phyloP scores from a whole-genome alignment of 2,797 vertebrate genomes.

The Muraenolepis orangiensis region DNA sequence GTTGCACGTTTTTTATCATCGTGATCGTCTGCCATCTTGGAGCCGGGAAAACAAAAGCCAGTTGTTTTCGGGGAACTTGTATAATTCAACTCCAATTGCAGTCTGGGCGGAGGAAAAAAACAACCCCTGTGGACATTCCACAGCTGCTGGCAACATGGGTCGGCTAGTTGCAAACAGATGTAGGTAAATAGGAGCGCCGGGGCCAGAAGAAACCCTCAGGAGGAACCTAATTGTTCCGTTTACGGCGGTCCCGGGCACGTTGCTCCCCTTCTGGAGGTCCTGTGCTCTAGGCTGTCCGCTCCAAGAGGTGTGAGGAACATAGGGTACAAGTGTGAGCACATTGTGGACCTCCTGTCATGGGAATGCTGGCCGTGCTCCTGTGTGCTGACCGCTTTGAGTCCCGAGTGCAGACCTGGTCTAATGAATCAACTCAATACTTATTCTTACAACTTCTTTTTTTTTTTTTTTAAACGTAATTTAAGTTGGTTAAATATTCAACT shows the following conservation, averaged over 20 bases:
- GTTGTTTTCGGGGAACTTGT: conserved; percentile 10
- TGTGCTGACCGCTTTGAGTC: background rate
- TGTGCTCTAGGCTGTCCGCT: conserved; percentile 26
- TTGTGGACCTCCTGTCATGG: background rate
- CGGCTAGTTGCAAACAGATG: conserved; percentile 68
- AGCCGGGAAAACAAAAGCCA: background rate
- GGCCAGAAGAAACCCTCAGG: conserved; percentile 41
- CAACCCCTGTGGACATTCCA: conserved; percentile 44
- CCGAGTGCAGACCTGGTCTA: no score
- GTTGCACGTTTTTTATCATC: conserved; percentile 13
- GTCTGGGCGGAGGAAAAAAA: conserved; percentile 12
- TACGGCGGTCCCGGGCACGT: conserved; percentile 32
- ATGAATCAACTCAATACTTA: no score
- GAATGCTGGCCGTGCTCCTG: background rate
- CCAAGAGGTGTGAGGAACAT: conserved; percentile 4
- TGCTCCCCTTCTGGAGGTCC: conserved; percentile 40
- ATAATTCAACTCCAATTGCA: conserved; percentile 38
- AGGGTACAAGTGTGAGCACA: background rate
- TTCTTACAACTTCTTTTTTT: background rate
- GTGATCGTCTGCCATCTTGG: background rate
- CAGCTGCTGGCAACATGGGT: conserved; percentile 38
- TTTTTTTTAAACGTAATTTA: no score
- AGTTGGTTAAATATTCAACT: no score
- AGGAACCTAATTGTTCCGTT: conserved; percentile 42
- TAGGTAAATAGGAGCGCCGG: conserved; percentile 44